phyloP scores from a whole-genome alignment of 2,797 vertebrate species.

The Cetoscarus ocellatus region DNA sequence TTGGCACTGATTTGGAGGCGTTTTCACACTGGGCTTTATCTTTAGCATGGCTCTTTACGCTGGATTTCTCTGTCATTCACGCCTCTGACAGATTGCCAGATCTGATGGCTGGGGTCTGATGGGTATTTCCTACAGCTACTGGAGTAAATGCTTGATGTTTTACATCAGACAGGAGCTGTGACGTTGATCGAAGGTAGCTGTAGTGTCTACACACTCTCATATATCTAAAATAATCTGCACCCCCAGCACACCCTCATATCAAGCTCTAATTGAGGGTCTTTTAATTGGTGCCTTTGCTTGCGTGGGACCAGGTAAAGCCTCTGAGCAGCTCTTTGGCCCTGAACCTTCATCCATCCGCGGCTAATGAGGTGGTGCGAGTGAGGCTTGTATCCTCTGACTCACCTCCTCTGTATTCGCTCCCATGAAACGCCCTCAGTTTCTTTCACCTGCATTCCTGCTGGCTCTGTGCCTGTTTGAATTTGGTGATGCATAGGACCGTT shows the following conservation, averaged over 20 bases:
- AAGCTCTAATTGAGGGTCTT: conserved; percentile 19
- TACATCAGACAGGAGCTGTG: conserved; percentile 18
- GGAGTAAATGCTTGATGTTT: conserved; percentile 8
- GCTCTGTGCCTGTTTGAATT: conserved; percentile 46
- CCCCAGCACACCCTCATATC: background rate
- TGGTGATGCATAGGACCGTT: conserved; percentile 36
- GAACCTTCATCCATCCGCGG: conserved; percentile 44
- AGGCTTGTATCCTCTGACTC: conserved; percentile 46
- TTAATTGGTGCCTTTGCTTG: conserved; percentile 27
- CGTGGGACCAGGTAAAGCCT: conserved; percentile 32
- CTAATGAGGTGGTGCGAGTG: conserved; percentile 46
- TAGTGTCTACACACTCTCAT: background rate
- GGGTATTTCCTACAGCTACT: background rate
- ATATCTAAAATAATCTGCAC: background rate
- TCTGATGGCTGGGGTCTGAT: background rate
- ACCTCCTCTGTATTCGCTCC: conserved; percentile 16
- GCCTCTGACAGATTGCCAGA: conserved; percentile 35
- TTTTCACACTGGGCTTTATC: conserved; percentile 70
- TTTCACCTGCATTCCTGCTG: conserved; percentile 47
- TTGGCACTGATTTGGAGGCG: conserved; percentile 44
- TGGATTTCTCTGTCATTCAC: conserved; percentile 46
- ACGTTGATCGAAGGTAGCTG: conserved; percentile 3
- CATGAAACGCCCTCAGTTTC: conserved; percentile 33
- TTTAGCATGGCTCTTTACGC: conserved; percentile 43
- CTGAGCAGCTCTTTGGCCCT: conserved; percentile 18